Base-by-base conservation (phyloP, 2,113 vertebrate species). In the Haplotaxodon microlepis region DNA sequence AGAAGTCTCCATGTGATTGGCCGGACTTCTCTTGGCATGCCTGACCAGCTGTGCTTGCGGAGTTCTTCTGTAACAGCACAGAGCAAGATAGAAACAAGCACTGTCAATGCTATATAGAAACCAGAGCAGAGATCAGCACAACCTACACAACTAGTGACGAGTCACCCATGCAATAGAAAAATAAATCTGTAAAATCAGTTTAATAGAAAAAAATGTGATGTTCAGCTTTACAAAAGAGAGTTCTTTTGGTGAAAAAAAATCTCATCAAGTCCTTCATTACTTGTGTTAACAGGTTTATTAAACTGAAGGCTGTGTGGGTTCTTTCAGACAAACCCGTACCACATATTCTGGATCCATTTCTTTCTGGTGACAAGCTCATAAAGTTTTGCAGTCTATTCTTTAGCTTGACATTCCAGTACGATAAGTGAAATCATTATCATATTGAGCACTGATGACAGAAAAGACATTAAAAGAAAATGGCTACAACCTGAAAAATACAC, bases 31-130 rank as follows among this genome's bases (percentile, higher is more conserved):
- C 97, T 96, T 38, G 98, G 99, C 86, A 99, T 98, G 1, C 98
- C 99, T 3, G 99, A 98, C 99, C 99, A 99, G 96, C 99, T 99
- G 96, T 97, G 98, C 84, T 98, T 99, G 90, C 98, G 97, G 86
- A 99, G 96, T 90, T 99, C 98, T 94, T 99, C 99, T 99, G 96
- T 81, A 78, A 87, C 27, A 86, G 79, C 19, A 86, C 27, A 84
- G 12, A 86, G n/a, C 5, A 27, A 54, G 38, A 90, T 5, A 89
- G 19, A 42, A 50, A 86, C 36, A 86, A 42, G 9, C 76, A 88
- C 29, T 8, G 19, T 57, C 53, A 81, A 50, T 16, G 9, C 27
- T 71, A 5, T n/a, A 1, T 8, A 47, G 21, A 53, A 29, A 38
- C 3, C 9, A 47, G 31, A 83, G 51, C 38, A 54, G 40, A 73